Base-by-base conservation (phyloP, 2,113 vertebrate genomes). In the Colistium nudipinnis region DNA sequence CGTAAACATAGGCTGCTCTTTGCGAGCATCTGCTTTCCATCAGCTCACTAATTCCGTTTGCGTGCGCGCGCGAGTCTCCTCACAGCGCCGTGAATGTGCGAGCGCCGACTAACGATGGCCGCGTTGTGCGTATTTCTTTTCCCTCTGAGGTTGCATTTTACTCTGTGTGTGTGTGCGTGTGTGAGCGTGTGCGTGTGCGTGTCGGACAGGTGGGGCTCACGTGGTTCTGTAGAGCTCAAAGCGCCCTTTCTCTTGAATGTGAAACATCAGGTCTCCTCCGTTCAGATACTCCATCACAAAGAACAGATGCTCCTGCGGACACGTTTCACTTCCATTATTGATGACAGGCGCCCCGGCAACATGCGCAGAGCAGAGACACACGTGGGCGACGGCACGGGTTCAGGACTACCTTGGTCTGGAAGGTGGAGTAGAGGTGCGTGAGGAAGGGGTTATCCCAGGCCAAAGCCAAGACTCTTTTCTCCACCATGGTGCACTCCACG, bases 201-300 rank as follows among this genome's bases (percentile, higher is more conserved):
- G n/a, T n/a, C n/a, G 54, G 55, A 25, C 33, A 38, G 43, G 33
- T 31, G 45, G 7, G 48, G 92, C 97, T 89, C 82, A 99, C 98
- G 86, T 98, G 77, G 96, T 89, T 76, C 98, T 94, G 93, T 88
- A 94, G 43, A 97, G 95, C 70, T 99, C 98, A 20, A 99, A 99
- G 10, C 97, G 96, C 4, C 98, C 97, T 85, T 98, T 99, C 86
- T 99, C 97, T 49, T 99, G 98, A 88, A 99, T 99, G 80, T 99
- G 98, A 88, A 95, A 99, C 98, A 99, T 99, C 76, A 99, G 86
- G 72, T 99, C 98, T 41, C 98, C 98, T 24, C 98, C 98, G 0
- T 96, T 99, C 84, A 98, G 92, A 85, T 98, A 99, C 85, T 99
- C 98, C 98, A 99, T 99, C 57, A 99, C 96, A 4, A 99, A 99